Conservation (phyloP, 2,888 invertebrate species). For the Ommatoiulus sabulosus region DNA sequence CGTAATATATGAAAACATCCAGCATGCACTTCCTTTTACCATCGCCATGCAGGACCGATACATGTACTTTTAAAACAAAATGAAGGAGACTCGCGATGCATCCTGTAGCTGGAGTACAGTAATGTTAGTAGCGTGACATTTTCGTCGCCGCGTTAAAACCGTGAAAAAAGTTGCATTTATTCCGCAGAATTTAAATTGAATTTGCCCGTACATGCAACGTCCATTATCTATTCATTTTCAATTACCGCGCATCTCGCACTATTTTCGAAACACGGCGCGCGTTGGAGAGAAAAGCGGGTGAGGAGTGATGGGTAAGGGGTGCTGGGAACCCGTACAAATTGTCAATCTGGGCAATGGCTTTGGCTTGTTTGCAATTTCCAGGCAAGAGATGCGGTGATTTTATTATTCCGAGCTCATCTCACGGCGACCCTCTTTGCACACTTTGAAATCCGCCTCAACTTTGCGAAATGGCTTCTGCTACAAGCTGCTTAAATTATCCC, state of each 20-base stretch:
- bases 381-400: not conserved
- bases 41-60: too few relatives aligned
- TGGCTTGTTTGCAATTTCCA: too few relatives aligned
- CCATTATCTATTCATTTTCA: conserved; percentile 36
- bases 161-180: not conserved
- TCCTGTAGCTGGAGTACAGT: too few relatives aligned
- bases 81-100: too few relatives aligned
- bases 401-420: conserved; percentile 31
- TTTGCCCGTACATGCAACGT: not conserved
- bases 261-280: not conserved
- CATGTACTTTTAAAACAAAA: too few relatives aligned
- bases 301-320: not conserved
- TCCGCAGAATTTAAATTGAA: not conserved
- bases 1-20: too few relatives aligned
- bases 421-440: not conserved
- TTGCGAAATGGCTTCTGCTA: too few relatives aligned
- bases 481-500: not conserved
- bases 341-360: not conserved
- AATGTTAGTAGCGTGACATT: too few relatives aligned
- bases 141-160: too few relatives aligned
- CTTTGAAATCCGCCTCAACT: not conserved
- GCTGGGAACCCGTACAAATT: not conserved
- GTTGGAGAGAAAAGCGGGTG: too few relatives aligned
- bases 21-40: too few relatives aligned
- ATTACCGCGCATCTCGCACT: not conserved